A percentile compares a stretch with the other conserved stretches of the same genome.
Evolutionary conservation across 64 coral and sea anemone genomes (phyloP).

Genomic region (Astreopora myriophthalma): DNA sequence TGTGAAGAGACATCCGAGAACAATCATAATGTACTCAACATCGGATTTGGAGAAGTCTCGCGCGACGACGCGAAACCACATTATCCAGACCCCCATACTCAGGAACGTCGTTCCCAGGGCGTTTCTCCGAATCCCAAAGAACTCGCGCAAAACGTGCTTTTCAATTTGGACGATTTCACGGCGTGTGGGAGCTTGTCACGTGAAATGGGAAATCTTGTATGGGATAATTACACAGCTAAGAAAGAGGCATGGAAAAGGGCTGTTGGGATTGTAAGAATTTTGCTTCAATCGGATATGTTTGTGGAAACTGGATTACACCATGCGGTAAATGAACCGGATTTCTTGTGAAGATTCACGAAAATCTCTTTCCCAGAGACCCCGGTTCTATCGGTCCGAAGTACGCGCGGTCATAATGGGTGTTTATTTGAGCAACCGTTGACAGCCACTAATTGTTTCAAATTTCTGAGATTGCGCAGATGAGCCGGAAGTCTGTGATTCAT

Average conservation of each 20-base stretch:
- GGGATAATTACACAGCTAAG: constrained; percentile 59
- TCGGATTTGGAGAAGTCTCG: background rate
- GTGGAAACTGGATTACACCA: constrained; percentile 9
- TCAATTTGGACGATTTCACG: background rate
- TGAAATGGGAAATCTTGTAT: background rate
- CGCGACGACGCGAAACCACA: background rate
- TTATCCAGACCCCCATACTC: too few species aligned
- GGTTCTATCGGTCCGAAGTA: too few species aligned
- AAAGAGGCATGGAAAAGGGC: constrained; percentile 50
- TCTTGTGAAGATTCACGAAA: background rate
- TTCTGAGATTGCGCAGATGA: too few species aligned
- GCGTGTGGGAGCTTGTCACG: background rate
- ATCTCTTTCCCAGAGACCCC: too few species aligned
- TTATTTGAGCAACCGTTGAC: too few species aligned
- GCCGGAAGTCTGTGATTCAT: too few species aligned
- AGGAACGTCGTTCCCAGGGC: too few species aligned
- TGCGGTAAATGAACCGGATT: background rate
- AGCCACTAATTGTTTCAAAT: too few species aligned
- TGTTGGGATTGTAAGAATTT: constrained; percentile 38
- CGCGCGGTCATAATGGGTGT: too few species aligned
- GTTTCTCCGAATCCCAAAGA: too few species aligned
- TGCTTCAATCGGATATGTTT: constrained; percentile 46
- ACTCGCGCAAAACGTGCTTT: background rate
- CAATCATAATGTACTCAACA: background rate
- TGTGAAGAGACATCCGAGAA: background rate